Percentiles rank a stretch among this genome's conserved stretches.
Conservation (phyloP, 1,140 invertebrate species). For the Eriosoma lanigerum region DNA sequence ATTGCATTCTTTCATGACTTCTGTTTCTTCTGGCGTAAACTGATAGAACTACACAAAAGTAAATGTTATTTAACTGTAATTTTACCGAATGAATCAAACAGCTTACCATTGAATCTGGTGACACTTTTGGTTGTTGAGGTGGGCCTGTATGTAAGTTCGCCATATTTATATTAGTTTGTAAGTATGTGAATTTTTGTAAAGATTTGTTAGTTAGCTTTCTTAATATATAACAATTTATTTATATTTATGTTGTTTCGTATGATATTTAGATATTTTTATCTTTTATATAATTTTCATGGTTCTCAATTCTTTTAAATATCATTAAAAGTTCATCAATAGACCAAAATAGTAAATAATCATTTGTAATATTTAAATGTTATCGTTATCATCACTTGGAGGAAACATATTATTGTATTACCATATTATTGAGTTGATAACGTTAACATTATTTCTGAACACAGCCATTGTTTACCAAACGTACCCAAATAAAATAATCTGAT, state of each 20-base stretch:
- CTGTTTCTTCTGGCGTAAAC: conserved; percentile 67
- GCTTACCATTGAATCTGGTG: conserved; percentile 22
- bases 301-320: no score
- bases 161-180: neutral
- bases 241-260: no score
- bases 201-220: no score
- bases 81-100: neutral
- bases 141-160: neutral
- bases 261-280: neutral
- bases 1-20: conserved; percentile 71
- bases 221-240: no score
- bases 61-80: neutral
- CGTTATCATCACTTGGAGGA: conserved; percentile 2
- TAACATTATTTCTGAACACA: conserved; percentile 22
- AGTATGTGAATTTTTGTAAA: no score
- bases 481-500: conserved; percentile 44
- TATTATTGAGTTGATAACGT: neutral
- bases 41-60: conserved; percentile 54
- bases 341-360: no score
- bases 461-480: conserved; percentile 26
- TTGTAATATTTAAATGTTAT: neutral
- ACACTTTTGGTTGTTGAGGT: conserved; percentile 14
- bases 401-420: no score
- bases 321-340: no score
- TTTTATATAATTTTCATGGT: neutral